Base-by-base conservation (phyloP, 2,113 vertebrate genomes). In the Anguilla japonica region DNA sequence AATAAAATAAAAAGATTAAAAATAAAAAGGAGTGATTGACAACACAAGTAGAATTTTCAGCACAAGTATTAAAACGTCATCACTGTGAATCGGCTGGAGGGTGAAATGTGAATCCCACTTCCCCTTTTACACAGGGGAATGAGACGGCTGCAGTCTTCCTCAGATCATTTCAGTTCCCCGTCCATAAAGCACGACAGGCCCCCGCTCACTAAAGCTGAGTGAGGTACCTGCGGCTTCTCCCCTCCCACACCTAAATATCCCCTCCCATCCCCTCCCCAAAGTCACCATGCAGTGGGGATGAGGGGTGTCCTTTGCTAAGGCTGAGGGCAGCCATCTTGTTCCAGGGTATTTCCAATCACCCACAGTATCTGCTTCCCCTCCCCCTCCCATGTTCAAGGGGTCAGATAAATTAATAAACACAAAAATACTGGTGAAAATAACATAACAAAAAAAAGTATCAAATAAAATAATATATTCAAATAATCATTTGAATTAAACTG, bases 1-100 rank as follows among this genome's bases (percentile, higher is more conserved):
- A 60, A 83, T 40, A 41, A 83, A 83, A 39, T 11, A 87, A 46
- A 87, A 46, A 83, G 78, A 82, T 40, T 79, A 50, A 29, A 81
- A 63, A 81, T 16, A 40, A 83, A 83, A 83, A 83, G 16, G n/a
- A n/a, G 46, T 57, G 22, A 75, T 34, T 75, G 26, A 60, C 46
- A 79, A 85, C 46, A n/a, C 15, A 80, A 63, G 13, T 46, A 34
- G 6, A 34, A 18, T 57, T 79, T 79, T 26, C 22, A 85, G 9
- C 43, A 79, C 22, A 82, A 9, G 16, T 67, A 2, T 16, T 57
- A 43, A 41, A 82, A 50, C 56, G 18, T 41, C 79, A 79, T 80
- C 78, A 18, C 41, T 79, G 4, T 56, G 41, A 15, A 56, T 53
- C 43, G 2, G 2, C 0, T 82, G 56, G 22, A 56, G 26, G 16